Percentiles rank a stretch among this genome's conserved stretches.
Evolutionary conservation across 1,140 invertebrate species (phyloP).

Genomic region (Matsumurasca onukii): DNA sequence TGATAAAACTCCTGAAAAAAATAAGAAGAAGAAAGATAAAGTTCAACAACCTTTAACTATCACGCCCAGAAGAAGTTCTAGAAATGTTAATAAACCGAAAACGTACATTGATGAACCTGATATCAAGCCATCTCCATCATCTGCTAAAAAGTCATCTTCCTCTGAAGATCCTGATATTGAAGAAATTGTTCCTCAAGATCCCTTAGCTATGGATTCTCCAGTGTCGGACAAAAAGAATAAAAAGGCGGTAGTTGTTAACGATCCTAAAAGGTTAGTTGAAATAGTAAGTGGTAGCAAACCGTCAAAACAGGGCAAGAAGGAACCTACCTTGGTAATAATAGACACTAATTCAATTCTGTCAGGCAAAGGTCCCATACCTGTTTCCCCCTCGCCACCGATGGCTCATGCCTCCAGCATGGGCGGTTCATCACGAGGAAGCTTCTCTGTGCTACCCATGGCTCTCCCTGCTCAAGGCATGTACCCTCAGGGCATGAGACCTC

Average conservation of each 20-base stretch:
- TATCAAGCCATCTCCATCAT: neutral
- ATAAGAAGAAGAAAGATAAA: slow-evolving; percentile 48
- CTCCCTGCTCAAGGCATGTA: slow-evolving; percentile 59
- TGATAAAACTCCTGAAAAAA: slow-evolving; percentile 37
- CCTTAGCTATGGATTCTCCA: slow-evolving; percentile 55
- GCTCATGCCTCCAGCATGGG: slow-evolving; percentile 38
- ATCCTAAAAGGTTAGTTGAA: slow-evolving; percentile 70
- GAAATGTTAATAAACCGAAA: slow-evolving; percentile 61
- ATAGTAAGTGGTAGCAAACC: slow-evolving; percentile 61
- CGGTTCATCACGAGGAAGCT: slow-evolving; percentile 26
- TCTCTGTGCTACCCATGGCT: slow-evolving; percentile 39
- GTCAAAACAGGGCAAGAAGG: slow-evolving; percentile 62
- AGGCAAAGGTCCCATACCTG: slow-evolving; percentile 60
- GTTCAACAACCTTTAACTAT: slow-evolving; percentile 52
- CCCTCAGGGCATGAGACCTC: slow-evolving; percentile 41
- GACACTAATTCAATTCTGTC: slow-evolving; percentile 73
- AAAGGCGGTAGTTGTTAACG: slow-evolving; percentile 68
- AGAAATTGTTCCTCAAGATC: slow-evolving; percentile 57
- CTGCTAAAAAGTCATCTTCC: neutral
- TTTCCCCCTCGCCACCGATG: slow-evolving; percentile 46
- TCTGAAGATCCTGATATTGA: slow-evolving; percentile 59
- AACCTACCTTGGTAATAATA: slow-evolving; percentile 75
- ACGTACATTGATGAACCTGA: slow-evolving; percentile 56
- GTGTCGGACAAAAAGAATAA: slow-evolving; percentile 52
- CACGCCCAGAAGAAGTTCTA: slow-evolving; percentile 59